Evolutionary conservation across 2,888 invertebrate species (phyloP).

Genomic region (Mesopsocus fuscifrons): DNA sequence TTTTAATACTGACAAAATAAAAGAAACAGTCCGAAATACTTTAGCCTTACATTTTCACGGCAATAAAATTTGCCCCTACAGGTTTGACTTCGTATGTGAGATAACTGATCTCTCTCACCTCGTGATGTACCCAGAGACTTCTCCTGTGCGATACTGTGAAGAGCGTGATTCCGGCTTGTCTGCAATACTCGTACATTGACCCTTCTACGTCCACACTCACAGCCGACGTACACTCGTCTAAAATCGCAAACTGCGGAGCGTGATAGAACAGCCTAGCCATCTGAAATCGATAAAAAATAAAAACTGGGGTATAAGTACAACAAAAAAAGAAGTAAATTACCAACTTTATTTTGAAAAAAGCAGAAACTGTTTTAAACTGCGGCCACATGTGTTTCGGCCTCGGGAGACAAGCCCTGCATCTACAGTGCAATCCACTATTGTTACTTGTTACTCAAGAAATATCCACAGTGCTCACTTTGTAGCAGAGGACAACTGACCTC

Average conservation of each 20-base stretch:
- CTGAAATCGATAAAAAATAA: conserved; percentile 23
- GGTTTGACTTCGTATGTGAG: too few relatives aligned
- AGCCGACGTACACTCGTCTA: conserved; percentile 97
- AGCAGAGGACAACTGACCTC: too few relatives aligned
- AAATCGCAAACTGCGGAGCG: conserved; percentile 92
- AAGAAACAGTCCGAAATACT: too few relatives aligned
- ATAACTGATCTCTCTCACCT: too few relatives aligned
- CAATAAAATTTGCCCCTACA: too few relatives aligned
- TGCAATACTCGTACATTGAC: conserved; percentile 87
- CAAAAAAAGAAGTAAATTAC: conserved; percentile 2
- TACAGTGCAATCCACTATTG: too few relatives aligned
- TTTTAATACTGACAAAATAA: too few relatives aligned
- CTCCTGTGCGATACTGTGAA: conserved; percentile 96
- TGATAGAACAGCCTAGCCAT: conserved; percentile 97
- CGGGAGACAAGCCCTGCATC: too few relatives aligned
- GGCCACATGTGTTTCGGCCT: too few relatives aligned
- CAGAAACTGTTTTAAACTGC: not conserved
- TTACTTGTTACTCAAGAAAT: too few relatives aligned
- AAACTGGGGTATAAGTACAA: not conserved
- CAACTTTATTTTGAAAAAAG: not conserved
- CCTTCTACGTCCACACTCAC: conserved; percentile 98
- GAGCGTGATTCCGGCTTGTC: conserved; percentile 73
- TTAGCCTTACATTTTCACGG: too few relatives aligned
- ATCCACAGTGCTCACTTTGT: too few relatives aligned
- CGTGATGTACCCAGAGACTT: conserved; percentile 94